These are phyloP conservation scores for Chaetogeoica ovagalla DNA, from an alignment of 2,888 invertebrate species.

Conservation along the genomic window DNA sequence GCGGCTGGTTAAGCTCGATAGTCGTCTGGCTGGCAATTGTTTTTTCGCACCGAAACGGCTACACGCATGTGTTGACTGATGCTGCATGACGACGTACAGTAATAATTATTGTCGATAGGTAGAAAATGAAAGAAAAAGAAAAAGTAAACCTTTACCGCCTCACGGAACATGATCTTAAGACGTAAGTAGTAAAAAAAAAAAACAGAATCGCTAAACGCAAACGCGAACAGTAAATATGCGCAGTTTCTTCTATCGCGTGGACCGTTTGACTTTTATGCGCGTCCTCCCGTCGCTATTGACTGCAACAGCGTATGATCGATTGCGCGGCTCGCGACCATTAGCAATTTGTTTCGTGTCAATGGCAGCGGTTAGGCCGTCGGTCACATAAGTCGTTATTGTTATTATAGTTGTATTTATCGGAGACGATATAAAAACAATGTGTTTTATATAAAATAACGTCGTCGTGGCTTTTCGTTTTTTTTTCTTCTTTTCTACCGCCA, in stretches of 20 bases:
- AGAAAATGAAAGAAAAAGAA: not conserved
- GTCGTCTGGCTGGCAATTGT: no score
- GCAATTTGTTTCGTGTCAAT: conserved; percentile 40
- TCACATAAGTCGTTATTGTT: not conserved
- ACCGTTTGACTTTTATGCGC: not conserved
- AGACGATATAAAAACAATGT: not conserved
- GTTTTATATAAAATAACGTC: no score
- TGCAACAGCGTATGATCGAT: conserved; percentile 38
- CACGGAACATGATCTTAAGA: not conserved
- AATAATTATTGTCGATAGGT: not conserved
- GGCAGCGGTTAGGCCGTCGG: not conserved
- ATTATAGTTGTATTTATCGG: not conserved
- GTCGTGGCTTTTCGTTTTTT: conserved; percentile 6
- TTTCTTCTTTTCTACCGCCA: not conserved
- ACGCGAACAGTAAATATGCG: not conserved
- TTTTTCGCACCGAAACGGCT: no score
- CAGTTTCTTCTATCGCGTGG: not conserved
- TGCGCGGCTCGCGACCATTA: conserved; percentile 14
- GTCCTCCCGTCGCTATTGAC: not conserved
- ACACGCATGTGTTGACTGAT: no score
- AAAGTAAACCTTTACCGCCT: conserved; percentile 7
- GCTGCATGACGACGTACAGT: no score
- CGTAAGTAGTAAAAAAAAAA: no score
- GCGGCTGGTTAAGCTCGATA: no score
- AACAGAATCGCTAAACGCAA: not conserved